Percentiles rank a stretch among this genome's conserved stretches.
These are phyloP conservation scores for Sarcophaga peregrina DNA, from an alignment of 1,140 invertebrate species.

Conservation along the genomic window DNA sequence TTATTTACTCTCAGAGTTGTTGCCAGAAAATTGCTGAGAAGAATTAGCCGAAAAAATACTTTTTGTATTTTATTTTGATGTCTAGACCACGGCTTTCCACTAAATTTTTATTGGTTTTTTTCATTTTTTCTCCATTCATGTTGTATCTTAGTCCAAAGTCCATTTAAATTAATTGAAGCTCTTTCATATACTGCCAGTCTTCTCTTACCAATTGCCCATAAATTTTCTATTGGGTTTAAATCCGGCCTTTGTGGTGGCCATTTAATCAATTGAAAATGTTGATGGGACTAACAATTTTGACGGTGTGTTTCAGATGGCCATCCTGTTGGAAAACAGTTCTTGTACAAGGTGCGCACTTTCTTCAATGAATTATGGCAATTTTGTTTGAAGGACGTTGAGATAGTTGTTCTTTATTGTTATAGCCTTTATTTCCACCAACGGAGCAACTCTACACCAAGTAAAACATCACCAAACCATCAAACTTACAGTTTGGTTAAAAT, in stretches of 20 bases:
- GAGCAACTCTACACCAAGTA: too few relatives aligned
- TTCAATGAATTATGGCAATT: not conserved
- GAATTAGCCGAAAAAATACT: too few relatives aligned
- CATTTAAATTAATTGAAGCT: not conserved
- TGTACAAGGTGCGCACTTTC: not conserved
- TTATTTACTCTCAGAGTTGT: too few relatives aligned
- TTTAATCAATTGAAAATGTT: not conserved
- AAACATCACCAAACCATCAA: too few relatives aligned
- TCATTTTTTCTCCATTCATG: not conserved
- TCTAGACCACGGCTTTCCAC: too few relatives aligned
- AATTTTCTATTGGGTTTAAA: not conserved
- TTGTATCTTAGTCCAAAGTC: not conserved
- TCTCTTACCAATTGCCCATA: not conserved
- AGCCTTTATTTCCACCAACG: too few relatives aligned
- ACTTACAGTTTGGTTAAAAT: too few relatives aligned
- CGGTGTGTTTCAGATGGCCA: not conserved
- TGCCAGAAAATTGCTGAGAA: too few relatives aligned
- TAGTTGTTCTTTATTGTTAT: not conserved
- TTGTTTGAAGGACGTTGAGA: not conserved
- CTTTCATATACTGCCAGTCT: not conserved
- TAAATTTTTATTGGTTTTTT: not conserved
- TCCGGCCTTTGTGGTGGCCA: not conserved
- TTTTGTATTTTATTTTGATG: too few relatives aligned
- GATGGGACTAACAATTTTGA: not conserved
- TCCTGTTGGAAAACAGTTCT: not conserved